Base-by-base conservation (phyloP, 1,140 invertebrate genomes). In the Ganaspis sp. region DNA sequence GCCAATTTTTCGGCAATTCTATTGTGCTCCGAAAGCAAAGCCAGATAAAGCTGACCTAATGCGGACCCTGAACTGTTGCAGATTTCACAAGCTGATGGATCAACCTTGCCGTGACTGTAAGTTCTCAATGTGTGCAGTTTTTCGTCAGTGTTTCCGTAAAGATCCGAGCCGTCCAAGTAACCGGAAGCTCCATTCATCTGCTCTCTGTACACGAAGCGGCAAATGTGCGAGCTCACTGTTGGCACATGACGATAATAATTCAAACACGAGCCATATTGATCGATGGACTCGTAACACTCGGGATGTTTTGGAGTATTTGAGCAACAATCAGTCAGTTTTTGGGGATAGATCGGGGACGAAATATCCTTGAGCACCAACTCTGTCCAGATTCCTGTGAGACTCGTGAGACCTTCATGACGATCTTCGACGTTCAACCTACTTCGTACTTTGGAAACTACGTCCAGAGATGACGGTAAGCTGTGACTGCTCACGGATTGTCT, bases 181-280 rank as follows among this genome's bases (percentile, higher is more conserved):
- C 95, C 94, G 0, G 97, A 96, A 0, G 95, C 97, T 78, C 96
- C 93, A 89, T 98, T 98, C 94, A 97, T 96, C 87, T 97, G 96
- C 78, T 97, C 95, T 38, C 96, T 92, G 23, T 92, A 90, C 72
- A 95, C 93, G 86, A 95, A 95, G 53, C 92, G 92, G 82, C 95
- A 96, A 1, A 91, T 90, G 74, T 95, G 93, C 12, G 92, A 86
- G 83, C 94, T 94, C 74, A 93, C 92, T 6, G 93, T 93, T 0
- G 95, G 95, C 0, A 94, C 93, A 0, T 95, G 95, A 34, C 97
- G 92, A 73, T 95, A 93, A 83, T 97, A 97, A 75, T 95, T 94
- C 78, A 94, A 93, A 84, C 95, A 95, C 42, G 85, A 79, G 71
- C 89, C 83, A 11, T 73, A 40, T 0, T 89, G 84, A 38, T 90